Evolutionary conservation across 2,888 invertebrate genomes (phyloP), one percentile per base, ranked within the genome.

Genomic region (Therioaphis trifolii): DNA sequence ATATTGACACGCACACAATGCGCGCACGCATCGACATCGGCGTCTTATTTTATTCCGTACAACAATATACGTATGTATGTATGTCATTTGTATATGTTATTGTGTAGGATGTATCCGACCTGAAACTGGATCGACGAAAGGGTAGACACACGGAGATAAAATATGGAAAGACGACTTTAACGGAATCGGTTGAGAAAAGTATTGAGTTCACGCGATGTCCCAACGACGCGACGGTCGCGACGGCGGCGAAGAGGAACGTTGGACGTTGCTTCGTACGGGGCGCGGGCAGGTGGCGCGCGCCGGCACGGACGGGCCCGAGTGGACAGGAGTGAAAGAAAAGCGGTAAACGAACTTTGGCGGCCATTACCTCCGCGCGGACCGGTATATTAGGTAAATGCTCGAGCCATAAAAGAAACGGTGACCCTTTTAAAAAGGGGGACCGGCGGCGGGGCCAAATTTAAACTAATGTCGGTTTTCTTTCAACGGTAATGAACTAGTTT

Each of bases 391-490:
- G 72, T 82, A 72, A 82, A 63, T 74, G 72, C 18, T 61, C 49
- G 71, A 15, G n/a, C 63, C 61, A 18, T 72, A 74, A 82, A 82
- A 82, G 72, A 24, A 74, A 82, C 72, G 82, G 71, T 61, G 71
- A 63, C 61, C 72, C 61, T 63, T 82, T 72, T 46, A 4, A 18
- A n/a, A 61, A 61, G 58, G 35, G 9, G 43, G 49, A 49, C 27
- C 12, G 58, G 35, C 40, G 18, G 43, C 15, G 46, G 21, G 58
- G 35, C 72, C 63, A 82, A 82, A 82, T 82, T 29, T 74, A 74
- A 82, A 82, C 82, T 82, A 82, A 82, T 82, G 82, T 82, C 74
- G 61, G 63, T 82, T 82, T 82, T 82, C 82, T 82, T 82, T 82
- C 82, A 72, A 74, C 82, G 72, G 61, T 80, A 80, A 80, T 80